Evolutionary conservation across 2,888 invertebrate species (phyloP).

Genomic region (Agrotis ipsilon): DNA sequence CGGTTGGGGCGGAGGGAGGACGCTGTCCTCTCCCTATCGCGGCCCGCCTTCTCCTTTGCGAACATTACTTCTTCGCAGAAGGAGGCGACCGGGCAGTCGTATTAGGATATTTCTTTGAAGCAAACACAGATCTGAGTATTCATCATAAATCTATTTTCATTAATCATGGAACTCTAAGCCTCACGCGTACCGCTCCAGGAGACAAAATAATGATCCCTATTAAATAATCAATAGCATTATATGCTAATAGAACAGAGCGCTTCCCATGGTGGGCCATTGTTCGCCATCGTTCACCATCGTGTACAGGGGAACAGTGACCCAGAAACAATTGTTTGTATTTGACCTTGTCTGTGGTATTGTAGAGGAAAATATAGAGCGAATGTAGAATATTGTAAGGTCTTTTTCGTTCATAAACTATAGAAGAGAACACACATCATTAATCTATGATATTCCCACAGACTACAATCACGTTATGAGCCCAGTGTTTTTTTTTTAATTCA

Average conservation of each 20-base stretch:
- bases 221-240: slow-evolving; percentile 66
- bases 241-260: slow-evolving; percentile 56
- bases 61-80: too few species aligned
- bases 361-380: slow-evolving; percentile 6
- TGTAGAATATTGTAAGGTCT: not conserved
- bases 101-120: too few species aligned
- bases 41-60: too few species aligned
- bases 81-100: too few species aligned
- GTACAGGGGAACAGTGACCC: slow-evolving; percentile 56
- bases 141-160: too few species aligned
- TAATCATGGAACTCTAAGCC: slow-evolving; percentile 9
- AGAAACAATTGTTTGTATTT: slow-evolving; percentile 54
- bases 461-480: too few species aligned
- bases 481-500: too few species aligned
- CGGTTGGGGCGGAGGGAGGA: too few species aligned
- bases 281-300: slow-evolving; percentile 33
- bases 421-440: not conserved
- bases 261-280: slow-evolving; percentile 64
- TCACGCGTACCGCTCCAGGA: slow-evolving; percentile 17
- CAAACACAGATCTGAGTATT: too few species aligned
- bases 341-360: slow-evolving; percentile 52
- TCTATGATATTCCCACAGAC: not conserved
- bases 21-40: too few species aligned
- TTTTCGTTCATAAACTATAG: not conserved
- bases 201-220: slow-evolving; percentile 51